A percentile compares a stretch with the other conserved stretches of the same genome.
Conservation (phyloP, 2,797 vertebrate species). For the Spinibarbus caldwelli region DNA sequence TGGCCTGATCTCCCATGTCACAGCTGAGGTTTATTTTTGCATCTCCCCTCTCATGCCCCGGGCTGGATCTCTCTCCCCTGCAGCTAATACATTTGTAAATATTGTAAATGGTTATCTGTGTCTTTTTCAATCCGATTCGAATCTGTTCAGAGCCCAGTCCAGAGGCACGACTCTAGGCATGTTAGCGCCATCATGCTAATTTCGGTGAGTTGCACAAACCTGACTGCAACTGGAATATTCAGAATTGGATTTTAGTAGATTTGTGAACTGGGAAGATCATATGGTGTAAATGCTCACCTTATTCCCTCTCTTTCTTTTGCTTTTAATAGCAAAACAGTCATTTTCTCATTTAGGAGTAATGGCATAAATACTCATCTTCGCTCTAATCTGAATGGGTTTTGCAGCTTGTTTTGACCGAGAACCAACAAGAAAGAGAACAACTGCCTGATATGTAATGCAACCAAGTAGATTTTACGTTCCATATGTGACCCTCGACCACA, state of each 20-base stretch:
- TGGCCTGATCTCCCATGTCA: background rate
- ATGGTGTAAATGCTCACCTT: slow-evolving; percentile 2
- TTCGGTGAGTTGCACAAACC: background rate
- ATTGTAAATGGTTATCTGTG: slow-evolving; percentile 53
- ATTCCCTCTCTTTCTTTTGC: background rate
- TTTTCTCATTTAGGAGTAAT: background rate
- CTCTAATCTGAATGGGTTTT: background rate
- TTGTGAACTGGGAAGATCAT: background rate
- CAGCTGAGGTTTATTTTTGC: background rate
- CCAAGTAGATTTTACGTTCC: background rate
- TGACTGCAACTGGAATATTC: background rate
- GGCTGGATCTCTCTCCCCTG: slow-evolving; percentile 58
- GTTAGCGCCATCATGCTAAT: background rate
- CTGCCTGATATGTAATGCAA: background rate
- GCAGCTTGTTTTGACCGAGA: background rate
- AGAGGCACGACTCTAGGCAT: background rate
- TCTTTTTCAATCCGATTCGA: slow-evolving; percentile 62
- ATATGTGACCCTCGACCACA: background rate
- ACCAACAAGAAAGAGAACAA: background rate
- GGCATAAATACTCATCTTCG: no score
- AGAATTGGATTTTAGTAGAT: background rate
- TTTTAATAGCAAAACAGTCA: background rate
- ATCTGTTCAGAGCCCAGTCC: slow-evolving; percentile 59
- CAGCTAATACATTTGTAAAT: slow-evolving; percentile 64
- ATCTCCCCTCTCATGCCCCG: slow-evolving; percentile 25